A percentile compares a stretch with the other conserved stretches of the same genome.
These are phyloP conservation scores for Chaenocephalus aceratus DNA, from an alignment of 2,113 vertebrate genomes.

Conservation along the genomic window DNA sequence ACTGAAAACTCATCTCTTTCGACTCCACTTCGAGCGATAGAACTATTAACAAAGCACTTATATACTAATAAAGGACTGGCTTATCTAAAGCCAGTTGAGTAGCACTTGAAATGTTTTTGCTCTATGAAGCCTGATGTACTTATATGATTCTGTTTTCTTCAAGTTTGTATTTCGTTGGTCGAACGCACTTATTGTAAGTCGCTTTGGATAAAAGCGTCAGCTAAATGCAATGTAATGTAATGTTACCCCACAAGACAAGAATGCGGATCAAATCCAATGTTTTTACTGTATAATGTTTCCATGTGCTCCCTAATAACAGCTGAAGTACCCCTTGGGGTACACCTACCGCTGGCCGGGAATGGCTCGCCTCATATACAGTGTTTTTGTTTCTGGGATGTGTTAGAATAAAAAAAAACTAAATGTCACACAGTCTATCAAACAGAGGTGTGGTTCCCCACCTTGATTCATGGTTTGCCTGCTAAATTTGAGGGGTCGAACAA, in stretches of 20 bases:
- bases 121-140: too few species aligned
- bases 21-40: too few species aligned
- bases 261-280: neutral
- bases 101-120: too few species aligned
- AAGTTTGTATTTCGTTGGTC: too few species aligned
- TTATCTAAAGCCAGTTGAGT: too few species aligned
- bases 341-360: neutral
- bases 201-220: too few species aligned
- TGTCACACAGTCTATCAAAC: neutral
- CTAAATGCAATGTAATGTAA: too few species aligned
- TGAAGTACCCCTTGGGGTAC: neutral
- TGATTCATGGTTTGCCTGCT: neutral
- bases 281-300: neutral
- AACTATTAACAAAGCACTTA: too few species aligned
- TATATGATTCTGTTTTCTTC: too few species aligned
- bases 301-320: neutral
- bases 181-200: too few species aligned
- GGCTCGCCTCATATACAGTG: neutral
- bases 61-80: too few species aligned
- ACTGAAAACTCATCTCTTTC: too few species aligned
- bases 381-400: neutral
- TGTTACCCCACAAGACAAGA: neutral
- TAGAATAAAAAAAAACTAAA: neutral
- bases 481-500: neutral
- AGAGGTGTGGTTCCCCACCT: neutral